Percentiles rank a stretch among this genome's conserved stretches.
These are phyloP conservation scores for Coreoperca whiteheadi DNA, from an alignment of 2,113 vertebrate species.

Conservation along the genomic window DNA sequence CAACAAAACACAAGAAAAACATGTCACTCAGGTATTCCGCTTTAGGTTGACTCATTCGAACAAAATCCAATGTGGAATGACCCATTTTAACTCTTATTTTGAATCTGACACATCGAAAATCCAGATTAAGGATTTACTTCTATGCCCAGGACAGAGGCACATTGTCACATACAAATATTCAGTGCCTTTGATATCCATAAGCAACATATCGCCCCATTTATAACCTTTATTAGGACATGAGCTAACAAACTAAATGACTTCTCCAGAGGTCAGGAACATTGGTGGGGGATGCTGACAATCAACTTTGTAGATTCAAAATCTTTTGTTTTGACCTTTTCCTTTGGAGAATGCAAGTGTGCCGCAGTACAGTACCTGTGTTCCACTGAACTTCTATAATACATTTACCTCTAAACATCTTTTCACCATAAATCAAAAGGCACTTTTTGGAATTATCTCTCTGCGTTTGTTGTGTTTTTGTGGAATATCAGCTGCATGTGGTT, in stretches of 20 bases:
- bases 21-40: not conserved
- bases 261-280: conserved; percentile 10
- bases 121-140: not conserved
- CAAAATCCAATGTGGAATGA: not conserved
- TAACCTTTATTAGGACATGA: not conserved
- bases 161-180: too few species aligned
- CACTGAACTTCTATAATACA: not conserved
- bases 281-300: not conserved
- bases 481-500: conserved; percentile 33
- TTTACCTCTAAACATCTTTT: not conserved
- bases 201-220: not conserved
- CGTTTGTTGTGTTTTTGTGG: conserved; percentile 18
- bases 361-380: not conserved
- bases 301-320: conserved; percentile 19
- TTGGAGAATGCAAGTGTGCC: not conserved
- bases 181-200: not conserved
- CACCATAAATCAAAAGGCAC: conserved; percentile 39
- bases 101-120: not conserved
- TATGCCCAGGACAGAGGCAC: not conserved
- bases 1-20: not conserved
- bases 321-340: conserved; percentile 46
- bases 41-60: not conserved
- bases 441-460: conserved; percentile 26
- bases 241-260: not conserved
- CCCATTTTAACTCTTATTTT: not conserved